Conservation (phyloP, 2,797 vertebrate genomes). For the Urocyon cinereoargenteus region DNA sequence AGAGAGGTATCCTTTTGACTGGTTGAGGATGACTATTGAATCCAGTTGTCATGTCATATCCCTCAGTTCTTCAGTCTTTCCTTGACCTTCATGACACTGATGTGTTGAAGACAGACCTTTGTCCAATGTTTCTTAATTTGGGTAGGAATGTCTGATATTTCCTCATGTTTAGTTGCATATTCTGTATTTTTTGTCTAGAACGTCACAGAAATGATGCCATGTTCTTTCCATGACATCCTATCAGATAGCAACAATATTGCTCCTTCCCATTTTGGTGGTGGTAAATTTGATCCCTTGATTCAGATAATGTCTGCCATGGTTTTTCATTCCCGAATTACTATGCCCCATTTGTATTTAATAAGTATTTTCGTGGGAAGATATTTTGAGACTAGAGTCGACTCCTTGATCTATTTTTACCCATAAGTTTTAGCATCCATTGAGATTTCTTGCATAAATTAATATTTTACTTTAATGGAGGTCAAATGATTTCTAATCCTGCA, state of each 20-base stretch:
- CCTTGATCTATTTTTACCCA: not conserved
- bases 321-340: not conserved
- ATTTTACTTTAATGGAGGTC: not conserved
- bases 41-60: not conserved
- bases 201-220: not conserved
- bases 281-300: not conserved
- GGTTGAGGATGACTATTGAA: not conserved
- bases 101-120: not conserved
- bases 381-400: slow-evolving; percentile 2
- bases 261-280: not conserved
- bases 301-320: not conserved
- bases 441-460: not conserved
- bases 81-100: not conserved
- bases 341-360: not conserved
- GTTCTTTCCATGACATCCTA: not conserved
- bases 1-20: not conserved
- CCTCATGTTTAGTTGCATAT: not conserved
- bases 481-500: not conserved
- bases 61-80: not conserved
- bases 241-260: not conserved
- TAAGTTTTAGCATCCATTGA: not conserved
- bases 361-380: not conserved
- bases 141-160: not conserved
- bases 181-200: not conserved
- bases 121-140: not conserved